Percentiles rank a stretch among this genome's conserved stretches.
phyloP scores from a whole-genome alignment of 2,888 invertebrate species.

The Temnothorax ravouxi region DNA sequence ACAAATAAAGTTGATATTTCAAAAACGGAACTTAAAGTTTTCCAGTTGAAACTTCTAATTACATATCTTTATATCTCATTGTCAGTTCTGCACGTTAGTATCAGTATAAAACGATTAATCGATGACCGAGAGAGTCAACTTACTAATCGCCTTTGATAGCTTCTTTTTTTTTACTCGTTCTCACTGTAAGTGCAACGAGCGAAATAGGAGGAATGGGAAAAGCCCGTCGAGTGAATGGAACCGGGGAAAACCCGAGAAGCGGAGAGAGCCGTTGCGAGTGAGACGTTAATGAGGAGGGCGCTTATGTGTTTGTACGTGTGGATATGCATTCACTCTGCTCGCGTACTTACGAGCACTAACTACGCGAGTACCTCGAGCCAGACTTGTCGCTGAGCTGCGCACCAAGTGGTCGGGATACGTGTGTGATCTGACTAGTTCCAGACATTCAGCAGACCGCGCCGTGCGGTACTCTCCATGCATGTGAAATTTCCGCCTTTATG shows the following conservation, averaged over 20 bases:
- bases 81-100: background rate
- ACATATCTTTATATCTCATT: background rate
- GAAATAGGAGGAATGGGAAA: background rate
- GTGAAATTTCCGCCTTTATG: constrained; percentile 18
- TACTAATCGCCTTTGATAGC: constrained; percentile 27
- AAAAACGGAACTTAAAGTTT: background rate
- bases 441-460: constrained; percentile 64
- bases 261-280: constrained; percentile 42
- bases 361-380: constrained; percentile 47
- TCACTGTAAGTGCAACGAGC: constrained; percentile 17
- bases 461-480: constrained; percentile 28
- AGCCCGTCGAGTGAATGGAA: constrained; percentile 27
- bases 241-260: constrained; percentile 12
- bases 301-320: constrained; percentile 47
- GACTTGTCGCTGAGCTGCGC: constrained; percentile 47
- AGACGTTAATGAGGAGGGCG: constrained; percentile 69
- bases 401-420: constrained; percentile 72
- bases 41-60: background rate
- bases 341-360: constrained; percentile 55
- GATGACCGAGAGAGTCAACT: background rate
- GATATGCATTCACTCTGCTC: constrained; percentile 41
- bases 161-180: background rate
- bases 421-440: constrained; percentile 66
- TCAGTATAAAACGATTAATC: background rate
- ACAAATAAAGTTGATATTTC: background rate